Conservation (phyloP, 1,140 invertebrate species). For the Brachionus calyciflorus region DNA sequence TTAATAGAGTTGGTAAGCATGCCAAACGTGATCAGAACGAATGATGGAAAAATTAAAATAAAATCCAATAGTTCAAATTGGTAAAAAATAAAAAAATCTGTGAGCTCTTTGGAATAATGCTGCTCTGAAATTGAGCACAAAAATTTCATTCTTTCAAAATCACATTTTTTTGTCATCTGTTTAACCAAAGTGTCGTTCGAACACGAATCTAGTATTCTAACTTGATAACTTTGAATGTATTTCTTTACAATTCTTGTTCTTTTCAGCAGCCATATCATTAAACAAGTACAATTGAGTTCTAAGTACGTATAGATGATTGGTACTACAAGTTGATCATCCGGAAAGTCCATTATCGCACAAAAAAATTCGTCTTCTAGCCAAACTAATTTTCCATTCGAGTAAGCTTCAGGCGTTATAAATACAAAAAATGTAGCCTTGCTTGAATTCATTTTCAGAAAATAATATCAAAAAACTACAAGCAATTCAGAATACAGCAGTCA, state of each 20-base stretch:
- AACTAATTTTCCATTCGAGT: not conserved
- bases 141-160: not conserved
- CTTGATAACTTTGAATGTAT: not conserved
- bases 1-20: not conserved
- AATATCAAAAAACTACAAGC: too few relatives aligned
- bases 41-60: not conserved
- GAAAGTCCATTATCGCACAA: not conserved
- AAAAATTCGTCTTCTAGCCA: not conserved
- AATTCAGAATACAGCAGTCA: too few relatives aligned
- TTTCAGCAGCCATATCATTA: constrained; percentile 12
- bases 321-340: not conserved
- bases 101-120: not conserved
- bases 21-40: not conserved
- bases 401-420: not conserved
- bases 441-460: too few relatives aligned
- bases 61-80: constrained; percentile 1
- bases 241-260: not conserved
- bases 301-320: not conserved
- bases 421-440: not conserved
- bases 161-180: not conserved
- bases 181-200: not conserved
- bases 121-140: not conserved
- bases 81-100: not conserved
- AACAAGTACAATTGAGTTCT: not conserved
- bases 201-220: not conserved